Base-by-base conservation (phyloP, 2,797 vertebrate genomes). In the Rhinophrynus dorsalis region DNA sequence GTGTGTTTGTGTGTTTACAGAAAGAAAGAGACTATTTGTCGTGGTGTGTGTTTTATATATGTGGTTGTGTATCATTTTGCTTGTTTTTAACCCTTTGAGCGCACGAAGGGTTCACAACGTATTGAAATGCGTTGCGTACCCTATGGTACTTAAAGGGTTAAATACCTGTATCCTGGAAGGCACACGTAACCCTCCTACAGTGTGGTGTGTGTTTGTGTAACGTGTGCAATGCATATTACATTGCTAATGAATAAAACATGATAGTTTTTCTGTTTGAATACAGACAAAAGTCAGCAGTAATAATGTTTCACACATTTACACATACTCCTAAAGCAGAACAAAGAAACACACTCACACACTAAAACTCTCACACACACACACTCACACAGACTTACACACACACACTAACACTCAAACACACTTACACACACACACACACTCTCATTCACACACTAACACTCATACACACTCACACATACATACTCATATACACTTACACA, bases 301-400 rank as follows among this genome's bases (percentile, higher is more conserved):
- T n/a, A n/a, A n/a, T n/a, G n/a, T n/a, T n/a, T n/a, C n/a, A n/a
- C n/a, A n/a, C n/a, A n/a, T n/a, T n/a, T n/a, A n/a, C n/a, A n/a
- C n/a, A n/a, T 32, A 30, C 15, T n/a, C n/a, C n/a, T n/a, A n/a
- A n/a, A n/a, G n/a, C n/a, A n/a, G n/a, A n/a, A n/a, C n/a, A n/a
- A n/a, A n/a, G n/a, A n/a, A n/a, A 32, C 4, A 54, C 9, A 7
- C 27, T n/a, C 17, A 27, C 21, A 37, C 13, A 9, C 47, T 38
- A 37, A 18, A n/a, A 52, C 52, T 35, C 54, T 30, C 37, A 55
- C 66, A 75, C 58, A 12, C 79, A 54, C 61, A 71, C 67, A 68
- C 65, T 3, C 67, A 65, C 59, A 2, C 65, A 67, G 59, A 74
- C 68, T 64, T 62, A 3, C 68, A 65, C 67, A 2, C 67, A 66